Base-by-base conservation (phyloP, 1,140 invertebrate species). In the Lepidurus couesii region DNA sequence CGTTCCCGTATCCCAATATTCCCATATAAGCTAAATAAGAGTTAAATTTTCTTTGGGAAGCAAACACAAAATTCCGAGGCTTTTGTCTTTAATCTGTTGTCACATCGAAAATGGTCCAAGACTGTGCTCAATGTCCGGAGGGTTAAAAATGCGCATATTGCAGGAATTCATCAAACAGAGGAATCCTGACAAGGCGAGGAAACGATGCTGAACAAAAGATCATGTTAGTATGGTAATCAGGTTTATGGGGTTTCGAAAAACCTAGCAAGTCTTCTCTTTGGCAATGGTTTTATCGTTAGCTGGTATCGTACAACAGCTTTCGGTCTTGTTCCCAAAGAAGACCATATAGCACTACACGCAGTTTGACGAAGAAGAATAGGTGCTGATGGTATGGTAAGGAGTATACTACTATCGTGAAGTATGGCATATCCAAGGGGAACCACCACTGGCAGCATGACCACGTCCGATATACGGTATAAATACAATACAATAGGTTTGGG, bases 151-250 rank as follows among this genome's bases (percentile, higher is more conserved):
- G 34, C 34, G 34, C 3, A 34, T 34, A 34, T 34, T 34, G 34
- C 34, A 34, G 34, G 34, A 34, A 34, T 34, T 34, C 34, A 34
- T 34, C 3, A 34, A 34, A 34, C 34, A 34, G 34, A 34, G 34
- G 34, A 34, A 34, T 34, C 13, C 53, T 16, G 16, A 65, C 16
- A 9, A 65, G 53, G 53, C n/a, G 53, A 65, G 53, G 53, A 65
- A 65, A 65, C 53, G 8, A 1, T 65, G 16, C 53, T n/a, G 9
- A 9, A 65, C 53, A 9, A 9, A 65, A 65, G n/a, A 65, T 10
- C 53, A 65, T 9, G 53, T 65, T 65, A 65, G 53, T 65, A 65
- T 65, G 53, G 53, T 65, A 65, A 65, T 65, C 8, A 65, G 53
- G 53, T 7, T 16, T 65, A 65, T 13, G 9, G 9, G 8, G 16